phyloP scores from a whole-genome alignment of 2,797 vertebrate genomes.

The Knipowitschia caucasica region DNA sequence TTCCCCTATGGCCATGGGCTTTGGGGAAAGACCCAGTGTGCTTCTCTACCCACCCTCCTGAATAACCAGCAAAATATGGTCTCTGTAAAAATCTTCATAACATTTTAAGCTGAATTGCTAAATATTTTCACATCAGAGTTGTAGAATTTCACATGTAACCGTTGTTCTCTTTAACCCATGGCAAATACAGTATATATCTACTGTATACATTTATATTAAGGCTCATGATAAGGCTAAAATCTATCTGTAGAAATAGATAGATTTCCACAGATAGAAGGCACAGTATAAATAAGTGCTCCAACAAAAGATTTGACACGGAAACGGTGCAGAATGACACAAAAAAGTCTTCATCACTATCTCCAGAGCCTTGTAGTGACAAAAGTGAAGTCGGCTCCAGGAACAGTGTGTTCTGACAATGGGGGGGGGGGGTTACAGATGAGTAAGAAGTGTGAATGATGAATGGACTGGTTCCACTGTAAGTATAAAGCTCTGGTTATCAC shows the following conservation, averaged over 20 bases:
- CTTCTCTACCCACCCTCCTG: too few relatives aligned
- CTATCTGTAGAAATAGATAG: constrained; percentile 1
- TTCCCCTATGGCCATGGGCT: too few relatives aligned
- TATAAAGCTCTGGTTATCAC: neutral
- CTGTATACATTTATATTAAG: neutral
- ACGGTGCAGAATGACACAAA: constrained; percentile 25
- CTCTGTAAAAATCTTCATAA: too few relatives aligned
- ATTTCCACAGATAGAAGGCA: too few relatives aligned
- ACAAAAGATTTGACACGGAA: constrained; percentile 22
- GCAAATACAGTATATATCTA: neutral
- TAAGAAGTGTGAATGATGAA: too few relatives aligned
- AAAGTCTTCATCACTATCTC: constrained; percentile 11
- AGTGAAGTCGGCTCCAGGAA: neutral
- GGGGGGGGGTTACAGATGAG: too few relatives aligned
- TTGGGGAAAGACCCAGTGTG: too few relatives aligned
- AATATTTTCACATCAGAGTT: too few relatives aligned
- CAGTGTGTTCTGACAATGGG: neutral
- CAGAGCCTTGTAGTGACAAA: constrained; percentile 15
- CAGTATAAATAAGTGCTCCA: constrained; percentile 44
- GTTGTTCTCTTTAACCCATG: too few relatives aligned
- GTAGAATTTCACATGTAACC: too few relatives aligned
- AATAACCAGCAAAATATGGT: too few relatives aligned
- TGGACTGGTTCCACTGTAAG: constrained; percentile 9
- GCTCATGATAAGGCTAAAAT: constrained; percentile 15
- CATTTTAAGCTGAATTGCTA: too few relatives aligned